Percentiles rank a stretch among this genome's conserved stretches.
phyloP scores from a whole-genome alignment of 2,113 vertebrate genomes.

The Crotalus tigris region DNA sequence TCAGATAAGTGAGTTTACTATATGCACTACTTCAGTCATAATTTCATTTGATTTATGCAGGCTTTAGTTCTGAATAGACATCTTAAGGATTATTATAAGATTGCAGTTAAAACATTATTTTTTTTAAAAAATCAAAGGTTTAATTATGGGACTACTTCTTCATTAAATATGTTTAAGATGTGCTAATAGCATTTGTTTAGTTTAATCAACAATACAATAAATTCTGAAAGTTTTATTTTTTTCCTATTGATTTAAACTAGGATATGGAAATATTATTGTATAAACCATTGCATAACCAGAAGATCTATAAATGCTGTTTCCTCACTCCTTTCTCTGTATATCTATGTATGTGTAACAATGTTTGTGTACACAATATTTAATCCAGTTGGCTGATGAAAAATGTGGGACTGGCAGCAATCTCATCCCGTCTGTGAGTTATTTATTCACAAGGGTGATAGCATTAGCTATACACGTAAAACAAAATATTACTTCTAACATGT shows the following conservation, averaged over 20 bases:
- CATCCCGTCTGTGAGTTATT: background rate
- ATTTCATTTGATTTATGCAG: background rate
- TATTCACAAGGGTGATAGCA: background rate
- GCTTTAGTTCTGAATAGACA: background rate
- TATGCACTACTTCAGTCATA: background rate
- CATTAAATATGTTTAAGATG: background rate
- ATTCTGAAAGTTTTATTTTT: background rate
- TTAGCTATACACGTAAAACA: background rate
- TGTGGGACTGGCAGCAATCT: background rate
- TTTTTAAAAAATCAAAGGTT: background rate
- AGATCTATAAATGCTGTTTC: background rate
- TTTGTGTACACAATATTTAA: background rate
- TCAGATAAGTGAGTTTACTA: background rate
- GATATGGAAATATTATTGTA: background rate
- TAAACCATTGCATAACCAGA: background rate
- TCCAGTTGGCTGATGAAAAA: background rate
- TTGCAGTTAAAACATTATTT: background rate
- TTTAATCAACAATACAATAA: background rate
- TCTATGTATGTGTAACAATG: background rate
- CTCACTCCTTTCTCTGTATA: background rate
- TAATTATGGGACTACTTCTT: background rate
- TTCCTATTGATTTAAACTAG: background rate
- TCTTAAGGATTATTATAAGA: background rate
- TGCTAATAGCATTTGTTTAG: background rate
- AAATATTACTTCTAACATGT: background rate